Evolutionary conservation across 2,888 invertebrate genomes (phyloP).

Genomic region (Nezara viridula): DNA sequence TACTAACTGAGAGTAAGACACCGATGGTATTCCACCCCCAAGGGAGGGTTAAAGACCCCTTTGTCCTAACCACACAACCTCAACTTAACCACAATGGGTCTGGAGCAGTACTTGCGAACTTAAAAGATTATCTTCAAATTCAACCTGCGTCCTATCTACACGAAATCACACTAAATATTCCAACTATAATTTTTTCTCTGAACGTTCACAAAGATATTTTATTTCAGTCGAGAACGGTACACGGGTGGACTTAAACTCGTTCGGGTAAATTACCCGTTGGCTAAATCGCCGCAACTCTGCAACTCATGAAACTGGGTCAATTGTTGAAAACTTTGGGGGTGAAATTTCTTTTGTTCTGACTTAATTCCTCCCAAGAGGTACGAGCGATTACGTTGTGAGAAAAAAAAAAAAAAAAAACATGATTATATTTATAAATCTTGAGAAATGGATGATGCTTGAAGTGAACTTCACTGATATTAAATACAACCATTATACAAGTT

Average conservation of each 20-base stretch:
- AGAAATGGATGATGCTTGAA: background rate
- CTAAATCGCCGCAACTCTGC: background rate
- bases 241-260: background rate
- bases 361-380: background rate
- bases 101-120: background rate
- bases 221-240: background rate
- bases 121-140: background rate
- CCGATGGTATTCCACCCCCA: background rate
- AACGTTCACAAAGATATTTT: background rate
- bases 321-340: background rate
- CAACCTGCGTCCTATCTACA: background rate
- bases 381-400: background rate
- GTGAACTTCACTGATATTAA: background rate
- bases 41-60: background rate
- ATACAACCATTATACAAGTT: too few species aligned
- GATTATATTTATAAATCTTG: background rate
- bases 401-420: background rate
- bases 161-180: background rate
- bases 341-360: background rate
- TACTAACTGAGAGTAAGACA: background rate
- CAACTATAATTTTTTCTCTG: background rate
- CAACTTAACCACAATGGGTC: background rate
- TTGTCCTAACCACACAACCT: slow-evolving; percentile 13
- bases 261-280: background rate
- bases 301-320: slow-evolving; percentile 6